A percentile compares a stretch with the other conserved stretches of the same genome.
phyloP scores from a whole-genome alignment of 2,113 vertebrate species.

The Hoplias malabaricus region DNA sequence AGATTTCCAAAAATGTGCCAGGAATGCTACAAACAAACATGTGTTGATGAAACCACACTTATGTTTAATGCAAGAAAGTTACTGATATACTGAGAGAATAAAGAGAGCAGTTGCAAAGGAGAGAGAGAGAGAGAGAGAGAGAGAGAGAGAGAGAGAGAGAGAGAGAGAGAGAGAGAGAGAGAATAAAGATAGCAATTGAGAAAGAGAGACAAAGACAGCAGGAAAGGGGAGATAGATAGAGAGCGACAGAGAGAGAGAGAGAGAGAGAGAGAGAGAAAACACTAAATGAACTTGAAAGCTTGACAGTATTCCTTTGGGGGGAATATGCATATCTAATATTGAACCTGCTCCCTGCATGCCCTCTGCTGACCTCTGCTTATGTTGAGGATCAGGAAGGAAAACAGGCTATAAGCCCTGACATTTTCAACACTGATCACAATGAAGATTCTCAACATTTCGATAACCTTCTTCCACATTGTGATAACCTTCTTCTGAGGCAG shows the following conservation, averaged over 20 bases:
- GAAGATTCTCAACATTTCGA: conserved; percentile 59
- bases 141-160: background rate
- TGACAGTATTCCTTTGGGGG: conserved; percentile 33
- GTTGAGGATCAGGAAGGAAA: conserved; percentile 12
- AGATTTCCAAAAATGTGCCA: background rate
- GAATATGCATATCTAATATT: conserved; percentile 21
- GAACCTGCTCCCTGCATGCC: background rate
- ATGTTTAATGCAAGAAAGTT: background rate
- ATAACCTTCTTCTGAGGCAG: background rate
- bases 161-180: background rate
- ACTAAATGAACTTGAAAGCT: background rate
- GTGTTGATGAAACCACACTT: background rate
- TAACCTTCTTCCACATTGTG: conserved; percentile 54
- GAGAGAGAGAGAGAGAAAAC: background rate
- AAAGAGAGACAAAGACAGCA: too few relatives aligned
- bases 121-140: background rate
- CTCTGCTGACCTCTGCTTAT: conserved; percentile 23
- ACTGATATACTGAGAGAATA: background rate
- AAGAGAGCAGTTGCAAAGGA: background rate
- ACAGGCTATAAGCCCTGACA: conserved; percentile 32
- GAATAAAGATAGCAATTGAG: too few relatives aligned
- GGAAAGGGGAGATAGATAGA: background rate
- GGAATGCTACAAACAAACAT: background rate
- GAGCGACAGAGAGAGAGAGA: background rate
- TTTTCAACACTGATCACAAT: conserved; percentile 52